Base-by-base conservation (phyloP, 2,797 vertebrate species). In the Helostoma temminkii region DNA sequence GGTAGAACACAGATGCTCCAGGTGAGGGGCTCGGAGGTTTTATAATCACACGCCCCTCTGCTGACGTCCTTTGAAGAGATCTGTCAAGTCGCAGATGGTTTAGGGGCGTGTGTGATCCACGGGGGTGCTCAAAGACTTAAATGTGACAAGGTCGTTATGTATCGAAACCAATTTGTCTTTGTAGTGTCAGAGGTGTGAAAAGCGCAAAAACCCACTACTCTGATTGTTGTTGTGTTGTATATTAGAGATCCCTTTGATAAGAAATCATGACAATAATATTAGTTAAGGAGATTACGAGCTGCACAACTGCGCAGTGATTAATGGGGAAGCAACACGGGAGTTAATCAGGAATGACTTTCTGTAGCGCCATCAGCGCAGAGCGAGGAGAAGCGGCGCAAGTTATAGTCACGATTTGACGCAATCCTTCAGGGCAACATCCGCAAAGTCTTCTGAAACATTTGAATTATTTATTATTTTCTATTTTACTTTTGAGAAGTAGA, bases 81-180 rank as follows among this genome's bases (percentile, higher is more conserved):
- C 37, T 78, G 85, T 78, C 84, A 79, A 72, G 45, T 15, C 9
- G 28, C 4, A 0, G 62, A 63, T 62, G 74, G 82, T 70, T 83
- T 75, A 80, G 71, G 86, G 65, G 77, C 12, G 57, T 72, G 73
- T 89, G 76, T 91, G 91, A 91, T 91, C 86, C 87, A 69, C 50
- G 30, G 59, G 36, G 30, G 57, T 60, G 70, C 70, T 82, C 80
- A 82, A 76, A 80, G 48, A 55, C 77, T 65, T 68, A 34, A 52
- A 76, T 48, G 80, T 81, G 79, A 73, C 71, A 72, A 47, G 70
- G 72, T 86, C 81, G 58, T 72, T 82, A 70, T 81, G 78, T 54
- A 87, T 83, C 86, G 93, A 94, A 93, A 94, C 93, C 80, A 79
- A 59, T 25, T 18, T 21, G 34, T 53, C 85, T 92, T 92, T 93